Conservation (phyloP, 2,888 invertebrate species). For the Leptogaster cylindrica region DNA sequence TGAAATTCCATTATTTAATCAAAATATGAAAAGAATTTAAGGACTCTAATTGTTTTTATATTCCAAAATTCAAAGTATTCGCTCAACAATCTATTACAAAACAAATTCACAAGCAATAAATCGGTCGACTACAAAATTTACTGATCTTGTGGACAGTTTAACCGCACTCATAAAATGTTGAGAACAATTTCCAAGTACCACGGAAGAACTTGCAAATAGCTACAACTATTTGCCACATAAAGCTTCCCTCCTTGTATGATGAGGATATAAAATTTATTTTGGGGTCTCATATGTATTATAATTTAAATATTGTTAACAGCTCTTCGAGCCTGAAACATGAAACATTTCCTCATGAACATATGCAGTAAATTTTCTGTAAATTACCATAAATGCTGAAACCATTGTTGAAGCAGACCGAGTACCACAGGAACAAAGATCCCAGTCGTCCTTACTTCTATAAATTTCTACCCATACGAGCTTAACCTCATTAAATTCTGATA, state of each 20-base stretch:
- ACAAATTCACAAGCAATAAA: too few relatives aligned
- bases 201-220: not conserved
- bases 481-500: constrained; percentile 37
- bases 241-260: not conserved
- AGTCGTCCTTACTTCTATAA: not conserved
- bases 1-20: too few relatives aligned
- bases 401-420: not conserved
- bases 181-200: constrained; percentile 5
- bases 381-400: constrained; percentile 27
- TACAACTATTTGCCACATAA: constrained; percentile 5
- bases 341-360: constrained; percentile 19
- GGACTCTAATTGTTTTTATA: too few relatives aligned
- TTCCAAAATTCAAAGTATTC: too few relatives aligned
- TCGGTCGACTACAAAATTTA: too few relatives aligned
- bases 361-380: constrained; percentile 25
- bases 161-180: constrained; percentile 10
- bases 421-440: not conserved
- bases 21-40: too few relatives aligned
- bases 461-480: constrained; percentile 42
- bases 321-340: not conserved
- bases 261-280: constrained; percentile 19
- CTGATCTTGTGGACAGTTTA: too few relatives aligned
- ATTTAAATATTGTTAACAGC: constrained; percentile 27
- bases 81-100: too few relatives aligned
- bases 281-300: constrained; percentile 11